Conservation (phyloP, 2,797 vertebrate genomes). For the Halcyon smyrnensis region DNA sequence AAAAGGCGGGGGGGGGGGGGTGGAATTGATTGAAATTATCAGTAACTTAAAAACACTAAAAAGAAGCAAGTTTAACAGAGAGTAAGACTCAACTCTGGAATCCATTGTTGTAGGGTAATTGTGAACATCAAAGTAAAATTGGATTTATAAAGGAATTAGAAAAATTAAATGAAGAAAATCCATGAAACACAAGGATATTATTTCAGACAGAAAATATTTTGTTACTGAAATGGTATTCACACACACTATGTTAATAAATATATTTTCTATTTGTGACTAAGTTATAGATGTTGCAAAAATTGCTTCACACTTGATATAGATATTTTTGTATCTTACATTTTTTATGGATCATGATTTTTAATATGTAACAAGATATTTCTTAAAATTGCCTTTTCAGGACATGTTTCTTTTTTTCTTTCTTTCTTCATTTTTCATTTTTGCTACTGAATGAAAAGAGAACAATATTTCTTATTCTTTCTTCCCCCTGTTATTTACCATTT, state of each 20-base stretch:
- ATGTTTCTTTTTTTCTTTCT: no score
- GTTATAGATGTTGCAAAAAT: not conserved
- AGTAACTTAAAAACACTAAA: not conserved
- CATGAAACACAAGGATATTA: not conserved
- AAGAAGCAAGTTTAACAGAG: not conserved
- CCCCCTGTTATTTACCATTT: not conserved
- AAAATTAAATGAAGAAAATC: slow-evolving; percentile 15
- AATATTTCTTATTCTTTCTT: not conserved
- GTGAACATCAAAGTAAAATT: not conserved
- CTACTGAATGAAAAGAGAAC: not conserved
- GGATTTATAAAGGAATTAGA: not conserved
- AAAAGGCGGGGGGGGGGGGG: not conserved
- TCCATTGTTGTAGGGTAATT: not conserved
- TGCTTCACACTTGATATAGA: not conserved
- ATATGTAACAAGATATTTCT: not conserved
- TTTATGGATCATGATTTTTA: not conserved
- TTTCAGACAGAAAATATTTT: not conserved
- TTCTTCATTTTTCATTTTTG: not conserved
- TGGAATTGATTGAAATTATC: not conserved
- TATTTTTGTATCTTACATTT: not conserved
- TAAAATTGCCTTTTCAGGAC: not conserved
- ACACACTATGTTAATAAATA: not conserved
- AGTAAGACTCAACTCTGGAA: not conserved
- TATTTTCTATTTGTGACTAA: not conserved
- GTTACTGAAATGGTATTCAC: not conserved